These are phyloP conservation scores for Tonatia bakeri DNA, from an alignment of 2,113 vertebrate species.

Conservation along the genomic window DNA sequence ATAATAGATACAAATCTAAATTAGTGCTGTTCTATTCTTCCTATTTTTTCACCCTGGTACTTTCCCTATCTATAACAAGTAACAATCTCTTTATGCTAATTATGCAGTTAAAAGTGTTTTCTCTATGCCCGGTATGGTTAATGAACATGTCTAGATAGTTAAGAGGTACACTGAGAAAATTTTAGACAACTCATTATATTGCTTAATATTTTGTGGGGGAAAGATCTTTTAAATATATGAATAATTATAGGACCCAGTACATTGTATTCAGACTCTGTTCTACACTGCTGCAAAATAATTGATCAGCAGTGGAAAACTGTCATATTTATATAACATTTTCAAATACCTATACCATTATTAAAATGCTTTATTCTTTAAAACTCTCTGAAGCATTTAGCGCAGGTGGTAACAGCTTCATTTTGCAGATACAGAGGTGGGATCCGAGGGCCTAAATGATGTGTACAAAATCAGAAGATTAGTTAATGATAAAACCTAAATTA, in stretches of 20 bases:
- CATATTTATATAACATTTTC: not conserved
- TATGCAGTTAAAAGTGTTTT: not conserved
- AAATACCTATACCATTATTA: not conserved
- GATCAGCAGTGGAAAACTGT: not conserved
- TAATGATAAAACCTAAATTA: not conserved
- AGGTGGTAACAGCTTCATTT: not conserved
- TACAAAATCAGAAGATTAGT: constrained; percentile 17
- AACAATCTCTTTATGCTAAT: not conserved
- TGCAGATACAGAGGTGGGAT: not conserved
- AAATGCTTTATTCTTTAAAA: not conserved
- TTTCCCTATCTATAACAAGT: not conserved
- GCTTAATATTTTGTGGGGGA: not conserved
- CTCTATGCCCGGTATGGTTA: not conserved
- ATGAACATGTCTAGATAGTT: not conserved
- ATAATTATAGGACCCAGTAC: not conserved
- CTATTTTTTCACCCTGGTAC: not conserved
- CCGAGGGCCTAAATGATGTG: not conserved
- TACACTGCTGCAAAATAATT: not conserved
- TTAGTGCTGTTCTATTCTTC: not conserved
- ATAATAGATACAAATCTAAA: not conserved
- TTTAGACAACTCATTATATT: not conserved
- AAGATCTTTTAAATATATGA: not conserved
- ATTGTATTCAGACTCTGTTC: not conserved
- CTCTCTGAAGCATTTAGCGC: not conserved
- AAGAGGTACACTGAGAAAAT: not conserved